A percentile compares a stretch with the other conserved stretches of the same genome.
Evolutionary conservation across 2,113 vertebrate species (phyloP).

Genomic region (Lutjanus erythropterus): DNA sequence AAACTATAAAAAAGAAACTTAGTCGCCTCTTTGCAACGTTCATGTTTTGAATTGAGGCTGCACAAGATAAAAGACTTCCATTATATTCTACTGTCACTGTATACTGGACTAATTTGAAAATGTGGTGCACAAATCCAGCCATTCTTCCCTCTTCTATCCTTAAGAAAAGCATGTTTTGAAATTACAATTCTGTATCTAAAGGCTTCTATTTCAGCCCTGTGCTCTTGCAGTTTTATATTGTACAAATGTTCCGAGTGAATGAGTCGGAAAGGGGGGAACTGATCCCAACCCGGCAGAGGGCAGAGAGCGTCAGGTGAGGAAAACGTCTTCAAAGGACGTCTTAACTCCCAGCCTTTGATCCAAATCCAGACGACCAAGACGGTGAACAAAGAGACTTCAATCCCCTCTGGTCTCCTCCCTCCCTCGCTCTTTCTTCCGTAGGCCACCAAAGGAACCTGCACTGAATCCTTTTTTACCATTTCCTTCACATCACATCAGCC

Average conservation of each 20-base stretch:
- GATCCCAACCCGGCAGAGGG: slow-evolving; percentile 27
- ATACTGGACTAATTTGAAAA: not conserved
- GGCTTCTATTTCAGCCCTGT: not conserved
- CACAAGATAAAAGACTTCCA: not conserved
- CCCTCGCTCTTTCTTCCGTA: not conserved
- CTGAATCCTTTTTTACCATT: slow-evolving; percentile 8
- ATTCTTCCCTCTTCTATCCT: not conserved
- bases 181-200: not conserved
- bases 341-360: slow-evolving; percentile 75
- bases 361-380: slow-evolving; percentile 56
- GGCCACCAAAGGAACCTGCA: slow-evolving; percentile 28
- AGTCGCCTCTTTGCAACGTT: not conserved
- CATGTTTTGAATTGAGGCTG: not conserved
- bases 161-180: not conserved
- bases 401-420: slow-evolving; percentile 35
- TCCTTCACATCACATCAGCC: slow-evolving; percentile 4
- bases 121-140: not conserved
- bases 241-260: slow-evolving; percentile 4
- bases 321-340: slow-evolving; percentile 72
- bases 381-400: slow-evolving; percentile 53
- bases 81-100: not conserved
- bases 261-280: not conserved
- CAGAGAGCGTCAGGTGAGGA: slow-evolving; percentile 58
- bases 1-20: not conserved
- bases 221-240: not conserved